Base-by-base conservation (phyloP, 2,797 vertebrate species). In the Morus bassanus region DNA sequence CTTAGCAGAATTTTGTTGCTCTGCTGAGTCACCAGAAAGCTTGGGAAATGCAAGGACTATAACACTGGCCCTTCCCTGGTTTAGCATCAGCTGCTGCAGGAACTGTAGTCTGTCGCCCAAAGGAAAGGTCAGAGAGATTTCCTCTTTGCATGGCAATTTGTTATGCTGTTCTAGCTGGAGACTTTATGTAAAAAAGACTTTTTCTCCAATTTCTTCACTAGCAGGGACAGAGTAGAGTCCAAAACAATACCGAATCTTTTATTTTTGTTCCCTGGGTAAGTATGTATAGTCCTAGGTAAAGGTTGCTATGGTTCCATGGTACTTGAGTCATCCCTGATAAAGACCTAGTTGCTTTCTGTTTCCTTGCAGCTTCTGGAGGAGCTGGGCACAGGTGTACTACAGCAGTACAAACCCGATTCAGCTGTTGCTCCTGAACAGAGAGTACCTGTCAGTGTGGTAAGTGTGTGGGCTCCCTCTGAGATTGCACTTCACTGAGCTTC, bases 311-410 rank as follows among this genome's bases (percentile, higher is more conserved):
- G 9, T 59, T 83, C 28, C 5, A 0, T 17, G 28, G 37, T 85
- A n/a, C n/a, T 86, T 33, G 69, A 72, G 60, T 60, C 68, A 57
- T 8, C 43, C 87, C 63, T 94, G 80, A 45, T 93, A 45, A 57
- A 72, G 54, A 39, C 31, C 63, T 45, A 1, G 5, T 83, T 94
- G 68, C 11, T 59, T 95, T 89, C 48, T 74, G 35, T 95, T 76
- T 64, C 83, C 73, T 77, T 90, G 83, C 93, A 99, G 99, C 98
- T 99, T 65, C 97, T 99, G 57, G 99, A 99, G 97, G 99, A 99
- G 96, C 97, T 99, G 95, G 99, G 99, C 37, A 99, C 98, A 0
- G 99, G 99, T 15, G 98, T 99, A 76, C 98, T 99, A 77, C 99
- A 99, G 79, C 99, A 99, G 91, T 98, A 99, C 97, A 98, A 98